Conservation (phyloP, 2,113 vertebrate species). For the Eulemur rufifrons region DNA sequence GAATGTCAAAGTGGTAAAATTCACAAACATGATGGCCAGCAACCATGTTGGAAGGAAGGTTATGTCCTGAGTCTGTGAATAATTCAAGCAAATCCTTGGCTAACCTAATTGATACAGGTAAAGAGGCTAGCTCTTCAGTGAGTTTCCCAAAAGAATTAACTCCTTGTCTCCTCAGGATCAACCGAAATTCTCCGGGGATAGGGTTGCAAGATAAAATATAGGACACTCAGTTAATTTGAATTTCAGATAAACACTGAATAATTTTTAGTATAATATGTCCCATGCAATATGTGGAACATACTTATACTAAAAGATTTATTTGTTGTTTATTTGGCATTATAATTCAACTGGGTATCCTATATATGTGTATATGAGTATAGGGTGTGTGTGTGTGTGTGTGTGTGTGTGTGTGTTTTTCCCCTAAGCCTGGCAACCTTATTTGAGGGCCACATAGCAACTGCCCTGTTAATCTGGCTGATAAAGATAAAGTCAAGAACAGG, state of each 20-base stretch:
- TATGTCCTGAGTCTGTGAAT: not conserved
- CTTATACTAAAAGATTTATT: not conserved
- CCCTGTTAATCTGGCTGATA: not conserved
- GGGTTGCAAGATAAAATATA: not conserved
- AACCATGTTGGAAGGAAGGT: not conserved
- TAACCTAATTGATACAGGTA: not conserved
- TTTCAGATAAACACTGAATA: not conserved
- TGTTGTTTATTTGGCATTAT: slow-evolving; percentile 21
- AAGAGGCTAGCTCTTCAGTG: not conserved
- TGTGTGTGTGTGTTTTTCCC: not conserved
- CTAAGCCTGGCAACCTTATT: not conserved
- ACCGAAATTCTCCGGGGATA: not conserved
- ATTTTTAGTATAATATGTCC: not conserved
- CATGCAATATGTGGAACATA: not conserved
- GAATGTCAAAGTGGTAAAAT: not conserved
- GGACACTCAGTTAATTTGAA: not conserved
- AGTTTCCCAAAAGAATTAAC: not conserved
- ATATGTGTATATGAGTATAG: not conserved
- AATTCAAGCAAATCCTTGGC: not conserved
- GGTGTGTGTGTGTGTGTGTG: fast-evolving
- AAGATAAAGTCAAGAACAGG: not conserved
- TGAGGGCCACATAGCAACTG: not conserved
- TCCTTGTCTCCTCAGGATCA: not conserved
- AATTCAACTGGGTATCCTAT: not conserved
- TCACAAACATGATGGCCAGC: not conserved